These are phyloP conservation scores for Agonopterix alstromeriana DNA, from an alignment of 2,888 invertebrate genomes.

Conservation along the genomic window DNA sequence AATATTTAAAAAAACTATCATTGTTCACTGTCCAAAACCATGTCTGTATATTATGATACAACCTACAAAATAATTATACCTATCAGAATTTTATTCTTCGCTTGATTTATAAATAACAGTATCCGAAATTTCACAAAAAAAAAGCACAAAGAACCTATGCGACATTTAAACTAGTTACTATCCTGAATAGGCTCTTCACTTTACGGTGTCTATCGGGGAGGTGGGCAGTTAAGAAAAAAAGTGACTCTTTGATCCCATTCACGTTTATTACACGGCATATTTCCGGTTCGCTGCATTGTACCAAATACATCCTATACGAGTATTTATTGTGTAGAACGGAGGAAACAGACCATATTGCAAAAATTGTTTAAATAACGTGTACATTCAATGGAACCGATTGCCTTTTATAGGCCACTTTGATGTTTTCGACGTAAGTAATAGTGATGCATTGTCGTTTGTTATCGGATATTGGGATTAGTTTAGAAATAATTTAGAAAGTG, in stretches of 20 bases:
- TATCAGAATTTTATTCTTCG: too few relatives aligned
- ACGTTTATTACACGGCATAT: constrained; percentile 24
- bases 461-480: constrained; percentile 26
- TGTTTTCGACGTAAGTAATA: constrained; percentile 18
- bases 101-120: too few relatives aligned
- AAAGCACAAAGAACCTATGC: constrained; percentile 16
- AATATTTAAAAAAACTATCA: too few relatives aligned
- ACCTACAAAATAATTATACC: too few relatives aligned
- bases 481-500: neutral
- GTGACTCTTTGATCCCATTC: constrained; percentile 28
- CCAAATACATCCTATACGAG: constrained; percentile 5
- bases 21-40: too few relatives aligned
- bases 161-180: constrained; percentile 29
- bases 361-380: constrained; percentile 14
- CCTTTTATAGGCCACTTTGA: constrained; percentile 13
- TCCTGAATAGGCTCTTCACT: constrained; percentile 26
- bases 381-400: constrained; percentile 10
- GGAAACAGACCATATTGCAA: constrained; percentile 22
- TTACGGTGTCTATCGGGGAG: constrained; percentile 18
- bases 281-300: constrained; percentile 39
- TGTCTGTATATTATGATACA: too few relatives aligned
- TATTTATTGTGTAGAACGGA: constrained; percentile 19
- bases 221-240: constrained; percentile 20
- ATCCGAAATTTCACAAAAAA: too few relatives aligned
- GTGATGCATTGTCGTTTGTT: constrained; percentile 21